Percentiles rank a stretch among this genome's conserved stretches.
phyloP scores from a whole-genome alignment of 2,113 vertebrate species.

The Indicator indicator region DNA sequence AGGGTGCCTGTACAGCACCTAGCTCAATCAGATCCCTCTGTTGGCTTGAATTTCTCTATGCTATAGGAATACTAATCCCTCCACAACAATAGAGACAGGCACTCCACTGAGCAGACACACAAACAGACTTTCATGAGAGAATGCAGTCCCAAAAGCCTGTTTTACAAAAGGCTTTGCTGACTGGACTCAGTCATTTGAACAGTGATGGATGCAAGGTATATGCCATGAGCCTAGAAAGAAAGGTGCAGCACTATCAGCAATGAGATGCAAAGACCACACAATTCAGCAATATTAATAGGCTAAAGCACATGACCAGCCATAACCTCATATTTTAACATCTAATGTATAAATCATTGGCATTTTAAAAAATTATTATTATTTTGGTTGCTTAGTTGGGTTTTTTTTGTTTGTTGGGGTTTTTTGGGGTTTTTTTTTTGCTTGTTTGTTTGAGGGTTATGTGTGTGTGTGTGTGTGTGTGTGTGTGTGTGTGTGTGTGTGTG shows the following conservation, averaged over 20 bases:
- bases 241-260: slow-evolving; percentile 28
- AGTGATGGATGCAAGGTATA: not conserved
- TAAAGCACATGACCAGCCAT: not conserved
- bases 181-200: slow-evolving; percentile 47
- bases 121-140: slow-evolving; percentile 61
- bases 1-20: slow-evolving; percentile 9
- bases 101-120: slow-evolving; percentile 46
- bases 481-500: too few species aligned
- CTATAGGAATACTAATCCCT: slow-evolving; percentile 60
- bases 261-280: not conserved
- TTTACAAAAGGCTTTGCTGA: slow-evolving; percentile 68
- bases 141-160: slow-evolving; percentile 39
- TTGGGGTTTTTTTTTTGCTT: too few species aligned
- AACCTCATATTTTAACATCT: not conserved
- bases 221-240: slow-evolving; percentile 47
- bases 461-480: too few species aligned
- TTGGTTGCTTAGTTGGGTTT: too few species aligned
- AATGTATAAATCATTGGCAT: not conserved
- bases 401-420: not conserved
- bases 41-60: slow-evolving; percentile 13
- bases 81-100: slow-evolving; percentile 60
- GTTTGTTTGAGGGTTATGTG: not conserved
- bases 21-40: slow-evolving; percentile 16
- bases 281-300: not conserved
- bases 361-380: not conserved